Percentiles rank a stretch among this genome's conserved stretches.
Evolutionary conservation across 2,797 vertebrate genomes (phyloP).

Genomic region (Fringilla coelebs): DNA sequence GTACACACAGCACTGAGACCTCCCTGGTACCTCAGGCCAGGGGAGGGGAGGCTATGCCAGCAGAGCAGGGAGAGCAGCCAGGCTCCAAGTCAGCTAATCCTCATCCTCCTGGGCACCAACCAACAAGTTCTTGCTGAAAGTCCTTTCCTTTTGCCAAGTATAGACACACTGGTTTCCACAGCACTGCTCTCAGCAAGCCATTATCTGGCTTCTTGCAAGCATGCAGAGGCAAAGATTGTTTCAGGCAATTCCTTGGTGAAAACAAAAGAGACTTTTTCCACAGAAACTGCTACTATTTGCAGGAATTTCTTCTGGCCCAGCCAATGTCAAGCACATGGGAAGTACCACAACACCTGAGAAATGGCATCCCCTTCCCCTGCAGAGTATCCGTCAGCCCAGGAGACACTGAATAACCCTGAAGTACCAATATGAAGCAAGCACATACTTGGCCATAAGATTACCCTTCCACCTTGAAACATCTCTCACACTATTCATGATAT

Average conservation of each 20-base stretch:
- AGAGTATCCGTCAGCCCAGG: background rate
- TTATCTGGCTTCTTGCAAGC: background rate
- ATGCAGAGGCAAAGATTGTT: background rate
- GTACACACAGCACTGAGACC: fast-evolving
- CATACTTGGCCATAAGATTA: background rate
- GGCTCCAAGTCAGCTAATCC: background rate
- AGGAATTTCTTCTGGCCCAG: background rate
- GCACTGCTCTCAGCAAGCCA: background rate
- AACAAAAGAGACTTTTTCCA: background rate
- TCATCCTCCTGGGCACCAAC: background rate
- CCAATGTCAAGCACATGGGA: background rate
- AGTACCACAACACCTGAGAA: background rate
- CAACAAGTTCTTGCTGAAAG: background rate
- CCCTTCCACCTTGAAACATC: background rate
- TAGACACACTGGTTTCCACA: background rate
- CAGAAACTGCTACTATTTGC: background rate
- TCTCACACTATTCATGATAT: background rate
- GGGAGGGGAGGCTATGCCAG: background rate
- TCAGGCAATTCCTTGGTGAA: background rate
- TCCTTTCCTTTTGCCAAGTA: background rate
- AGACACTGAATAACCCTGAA: background rate
- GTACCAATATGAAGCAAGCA: background rate
- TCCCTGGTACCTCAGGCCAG: background rate
- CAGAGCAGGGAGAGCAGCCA: background rate
- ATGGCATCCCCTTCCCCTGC: background rate